Conservation (phyloP, 2,888 invertebrate genomes). For the Drosophila recens region DNA sequence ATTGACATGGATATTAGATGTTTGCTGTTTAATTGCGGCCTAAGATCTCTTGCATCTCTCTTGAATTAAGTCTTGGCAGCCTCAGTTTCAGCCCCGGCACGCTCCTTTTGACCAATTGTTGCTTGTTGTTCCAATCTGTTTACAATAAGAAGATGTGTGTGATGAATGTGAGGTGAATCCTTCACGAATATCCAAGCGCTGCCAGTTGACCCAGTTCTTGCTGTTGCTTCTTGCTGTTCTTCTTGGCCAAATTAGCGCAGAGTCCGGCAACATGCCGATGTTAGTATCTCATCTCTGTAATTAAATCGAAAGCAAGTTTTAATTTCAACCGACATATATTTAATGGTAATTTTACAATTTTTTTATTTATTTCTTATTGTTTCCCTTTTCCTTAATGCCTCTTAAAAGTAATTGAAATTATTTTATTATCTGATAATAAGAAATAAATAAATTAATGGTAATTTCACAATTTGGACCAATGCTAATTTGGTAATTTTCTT, state of each 20-base stretch:
- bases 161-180: slow-evolving; percentile 1
- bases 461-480: too few species aligned
- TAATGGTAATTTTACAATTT: too few species aligned
- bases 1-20: neutral
- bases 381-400: too few species aligned
- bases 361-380: too few species aligned
- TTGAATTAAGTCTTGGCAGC: neutral
- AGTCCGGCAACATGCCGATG: slow-evolving; percentile 48
- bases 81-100: neutral
- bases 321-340: neutral
- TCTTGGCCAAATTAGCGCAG: slow-evolving; percentile 23
- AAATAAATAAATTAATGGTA: too few species aligned
- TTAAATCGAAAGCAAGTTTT: neutral
- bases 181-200: slow-evolving; percentile 5
- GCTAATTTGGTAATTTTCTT: too few species aligned
- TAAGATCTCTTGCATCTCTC: slow-evolving; percentile 18
- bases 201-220: slow-evolving; percentile 18
- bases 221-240: slow-evolving; percentile 18
- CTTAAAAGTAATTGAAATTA: too few species aligned
- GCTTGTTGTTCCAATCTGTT: neutral
- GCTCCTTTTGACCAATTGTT: slow-evolving; percentile 1
- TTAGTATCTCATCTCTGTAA: slow-evolving; percentile 37
- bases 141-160: neutral
- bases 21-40: neutral
- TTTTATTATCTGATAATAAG: too few species aligned